Percentiles rank a stretch among this genome's conserved stretches.
These are phyloP conservation scores for Steromphala cineraria DNA, from an alignment of 2,888 invertebrate species.

Conservation along the genomic window DNA sequence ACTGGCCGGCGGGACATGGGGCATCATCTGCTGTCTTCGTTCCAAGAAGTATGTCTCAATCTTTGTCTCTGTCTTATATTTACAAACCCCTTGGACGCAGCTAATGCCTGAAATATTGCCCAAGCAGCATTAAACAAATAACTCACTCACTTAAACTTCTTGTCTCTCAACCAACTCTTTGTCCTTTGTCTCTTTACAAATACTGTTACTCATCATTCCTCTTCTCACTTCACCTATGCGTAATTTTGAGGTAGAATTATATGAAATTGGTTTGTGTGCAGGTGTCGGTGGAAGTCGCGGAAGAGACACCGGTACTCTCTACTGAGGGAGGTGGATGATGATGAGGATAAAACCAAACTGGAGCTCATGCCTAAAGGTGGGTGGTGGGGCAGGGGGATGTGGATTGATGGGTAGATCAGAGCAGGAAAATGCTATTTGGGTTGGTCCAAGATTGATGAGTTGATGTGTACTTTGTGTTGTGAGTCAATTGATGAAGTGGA, in stretches of 20 bases:
- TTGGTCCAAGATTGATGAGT: no score
- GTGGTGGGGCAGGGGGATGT: background rate
- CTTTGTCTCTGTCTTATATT: no score
- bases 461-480: no score
- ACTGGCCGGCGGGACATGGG: conserved; percentile 68
- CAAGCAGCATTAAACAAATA: background rate
- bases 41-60: conserved; percentile 61
- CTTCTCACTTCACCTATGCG: no score
- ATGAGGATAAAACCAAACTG: conserved; percentile 56
- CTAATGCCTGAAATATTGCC: no score
- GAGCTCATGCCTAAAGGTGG: conserved; percentile 63
- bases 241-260: no score
- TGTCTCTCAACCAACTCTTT: background rate
- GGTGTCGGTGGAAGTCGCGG: conserved; percentile 64
- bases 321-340: conserved; percentile 67
- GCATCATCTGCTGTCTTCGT: conserved; percentile 64
- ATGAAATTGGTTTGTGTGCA: conserved; percentile 30
- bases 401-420: background rate
- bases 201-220: no score
- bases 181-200: no score
- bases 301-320: conserved; percentile 73
- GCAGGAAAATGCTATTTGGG: background rate
- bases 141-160: background rate
- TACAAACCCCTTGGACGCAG: no score
- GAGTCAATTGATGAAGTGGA: no score